Base-by-base conservation (phyloP, 2,113 vertebrate genomes). In the Zosterops pallidus region DNA sequence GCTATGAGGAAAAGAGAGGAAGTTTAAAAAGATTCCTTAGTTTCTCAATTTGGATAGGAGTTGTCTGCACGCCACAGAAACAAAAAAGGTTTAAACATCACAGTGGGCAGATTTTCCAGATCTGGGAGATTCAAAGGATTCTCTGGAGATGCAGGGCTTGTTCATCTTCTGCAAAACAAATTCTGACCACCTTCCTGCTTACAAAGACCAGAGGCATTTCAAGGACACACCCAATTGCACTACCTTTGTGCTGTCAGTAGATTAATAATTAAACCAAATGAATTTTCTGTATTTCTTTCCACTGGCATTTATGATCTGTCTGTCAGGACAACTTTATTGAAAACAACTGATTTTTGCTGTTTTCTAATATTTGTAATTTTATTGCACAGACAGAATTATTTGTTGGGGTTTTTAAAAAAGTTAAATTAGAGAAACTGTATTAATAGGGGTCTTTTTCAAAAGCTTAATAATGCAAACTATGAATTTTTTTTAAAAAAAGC, bases 321-420 rank as follows among this genome's bases (percentile, higher is more conserved):
- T 67, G 11, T 80, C 26, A 63, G 35, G 24, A 35, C 2, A 92
- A 55, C 33, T 53, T 76, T 23, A 69, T 37, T 75, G 23, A 90
- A 78, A 76, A 47, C 33, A 55, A 35, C 3, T 1, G 1, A 23
- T 35, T 63, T 52, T 74, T 86, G 2, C 39, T 39, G 3, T n/a
- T 39, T 57, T 74, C 6, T 49, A 47, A 19, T 57, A 53, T 35
- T 69, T 4, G 0, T 47, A 68, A n/a, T 62, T 85, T 56, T 52
- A 4, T 57, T 57, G 57, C 37, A 11, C 22, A 60, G 53, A 35
- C 15, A 56, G 9, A 69, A 50, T 65, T 49, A 24, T 62, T 86
- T 70, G 2, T 23, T 77, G 2, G 3, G 0, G 2, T 26, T 56
- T 39, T 39, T 28, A 0, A 0, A 7, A 0, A 7, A 11, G 8